phyloP scores from a whole-genome alignment of 23 tunicate species.

The Halocynthia roretzi region DNA sequence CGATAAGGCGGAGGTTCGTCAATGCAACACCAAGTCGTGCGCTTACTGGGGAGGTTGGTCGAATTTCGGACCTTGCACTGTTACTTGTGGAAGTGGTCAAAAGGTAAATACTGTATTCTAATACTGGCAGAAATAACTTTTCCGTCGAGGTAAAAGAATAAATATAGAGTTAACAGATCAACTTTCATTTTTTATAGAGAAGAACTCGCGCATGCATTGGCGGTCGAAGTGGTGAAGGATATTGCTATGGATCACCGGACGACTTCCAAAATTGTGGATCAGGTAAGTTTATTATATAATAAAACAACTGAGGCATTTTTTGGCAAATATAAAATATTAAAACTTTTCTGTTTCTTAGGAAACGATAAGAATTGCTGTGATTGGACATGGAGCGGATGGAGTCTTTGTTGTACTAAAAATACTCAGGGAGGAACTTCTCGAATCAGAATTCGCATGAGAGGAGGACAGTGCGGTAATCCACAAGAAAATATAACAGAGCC shows the following conservation, averaged over 20 bases:
- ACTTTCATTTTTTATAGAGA: conserved; percentile 20
- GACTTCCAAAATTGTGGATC: not conserved
- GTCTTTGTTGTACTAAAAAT: conserved; percentile 61
- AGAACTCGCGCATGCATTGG: conserved; percentile 58
- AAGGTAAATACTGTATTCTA: conserved; percentile 51
- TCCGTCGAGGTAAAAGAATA: too few relatives aligned
- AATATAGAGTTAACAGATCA: too few relatives aligned
- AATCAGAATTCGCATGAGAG: conserved; percentile 18
- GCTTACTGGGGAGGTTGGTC: conserved; percentile 97
- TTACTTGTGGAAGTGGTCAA: conserved; percentile 62
- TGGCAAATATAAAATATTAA: conserved; percentile 3
- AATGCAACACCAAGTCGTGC: conserved; percentile 78
- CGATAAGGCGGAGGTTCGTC: conserved; percentile 23
- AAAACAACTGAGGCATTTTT: too few relatives aligned
- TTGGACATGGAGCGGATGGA: conserved; percentile 88
- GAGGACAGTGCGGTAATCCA: conserved; percentile 17
- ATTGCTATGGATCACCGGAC: conserved; percentile 27
- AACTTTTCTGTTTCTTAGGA: not conserved
- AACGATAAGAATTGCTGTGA: conserved; percentile 46
- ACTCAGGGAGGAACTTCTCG: too few relatives aligned
- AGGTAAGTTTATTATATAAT: not conserved
- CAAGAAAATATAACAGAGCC: not conserved
- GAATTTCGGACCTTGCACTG: conserved; percentile 70
- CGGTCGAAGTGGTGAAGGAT: conserved; percentile 62
- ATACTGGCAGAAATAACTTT: too few relatives aligned